Evolutionary conservation across 1,140 invertebrate genomes (phyloP).

Genomic region (Apocrypta bakeri): DNA sequence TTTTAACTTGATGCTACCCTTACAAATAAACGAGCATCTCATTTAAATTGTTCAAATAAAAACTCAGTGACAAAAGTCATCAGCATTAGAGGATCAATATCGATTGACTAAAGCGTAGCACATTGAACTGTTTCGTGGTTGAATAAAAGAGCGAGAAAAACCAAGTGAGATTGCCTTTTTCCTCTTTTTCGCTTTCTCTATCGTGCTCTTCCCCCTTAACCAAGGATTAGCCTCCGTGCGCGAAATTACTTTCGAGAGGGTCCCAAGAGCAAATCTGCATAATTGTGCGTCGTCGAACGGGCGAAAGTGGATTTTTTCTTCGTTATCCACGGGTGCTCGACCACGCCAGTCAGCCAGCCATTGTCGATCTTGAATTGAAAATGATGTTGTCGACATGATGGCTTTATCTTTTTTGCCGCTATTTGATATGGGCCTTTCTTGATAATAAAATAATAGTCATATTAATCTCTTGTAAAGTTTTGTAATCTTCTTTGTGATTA

Average conservation of each 20-base stretch:
- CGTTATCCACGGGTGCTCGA: background rate
- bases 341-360: background rate
- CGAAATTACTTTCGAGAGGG: constrained; percentile 27
- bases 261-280: constrained; percentile 14
- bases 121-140: background rate
- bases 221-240: background rate
- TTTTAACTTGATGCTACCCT: too few relatives aligned
- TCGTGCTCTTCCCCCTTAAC: background rate
- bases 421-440: background rate
- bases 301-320: background rate
- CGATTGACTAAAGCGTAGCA: background rate
- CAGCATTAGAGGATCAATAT: background rate
- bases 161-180: background rate
- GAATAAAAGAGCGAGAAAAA: background rate
- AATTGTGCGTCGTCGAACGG: constrained; percentile 15
- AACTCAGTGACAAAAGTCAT: too few relatives aligned
- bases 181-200: background rate
- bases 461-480: too few relatives aligned
- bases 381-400: background rate
- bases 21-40: too few relatives aligned
- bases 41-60: too few relatives aligned
- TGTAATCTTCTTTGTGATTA: too few relatives aligned
- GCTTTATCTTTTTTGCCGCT: background rate
- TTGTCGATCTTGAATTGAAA: constrained; percentile 21
- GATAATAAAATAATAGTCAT: too few relatives aligned